Evolutionary conservation across 2,888 invertebrate species (phyloP).

Genomic region (Limenitis camilla): DNA sequence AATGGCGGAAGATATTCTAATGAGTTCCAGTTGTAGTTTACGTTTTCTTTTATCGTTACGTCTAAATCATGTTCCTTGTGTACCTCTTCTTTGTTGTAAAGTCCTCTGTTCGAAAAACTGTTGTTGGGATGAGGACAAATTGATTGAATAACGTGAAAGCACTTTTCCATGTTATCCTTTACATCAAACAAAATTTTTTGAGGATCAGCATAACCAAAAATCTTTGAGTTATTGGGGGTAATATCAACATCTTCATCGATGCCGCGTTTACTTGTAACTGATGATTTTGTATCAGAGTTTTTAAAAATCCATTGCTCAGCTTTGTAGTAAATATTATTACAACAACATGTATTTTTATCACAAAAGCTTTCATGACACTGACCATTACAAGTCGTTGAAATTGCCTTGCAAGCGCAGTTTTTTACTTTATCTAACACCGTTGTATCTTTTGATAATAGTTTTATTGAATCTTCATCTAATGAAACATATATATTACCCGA

Average conservation of each 20-base stretch:
- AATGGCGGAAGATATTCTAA: constrained; percentile 47
- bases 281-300: not conserved
- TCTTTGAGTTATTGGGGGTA: not conserved
- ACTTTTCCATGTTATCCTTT: not conserved
- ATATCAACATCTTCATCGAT: not conserved
- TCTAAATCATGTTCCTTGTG: not conserved
- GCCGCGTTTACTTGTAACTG: not conserved
- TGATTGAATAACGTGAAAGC: no score
- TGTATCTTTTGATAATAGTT: not conserved
- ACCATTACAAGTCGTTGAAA: constrained; percentile 37
- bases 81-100: no score
- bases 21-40: constrained; percentile 33
- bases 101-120: no score
- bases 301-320: constrained; percentile 18
- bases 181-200: not conserved
- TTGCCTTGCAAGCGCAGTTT: constrained; percentile 31
- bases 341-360: constrained; percentile 36
- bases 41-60: not conserved
- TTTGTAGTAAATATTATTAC: constrained; percentile 27
- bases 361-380: constrained; percentile 28
- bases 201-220: not conserved
- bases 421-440: constrained; percentile 16
- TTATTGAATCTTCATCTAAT: constrained; percentile 31
- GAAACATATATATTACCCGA: constrained; percentile 46
- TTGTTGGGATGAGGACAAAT: no score